A percentile compares a stretch with the other conserved stretches of the same genome.
phyloP scores from a whole-genome alignment of 2,888 invertebrate species.

The Drosophila paranaensis region DNA sequence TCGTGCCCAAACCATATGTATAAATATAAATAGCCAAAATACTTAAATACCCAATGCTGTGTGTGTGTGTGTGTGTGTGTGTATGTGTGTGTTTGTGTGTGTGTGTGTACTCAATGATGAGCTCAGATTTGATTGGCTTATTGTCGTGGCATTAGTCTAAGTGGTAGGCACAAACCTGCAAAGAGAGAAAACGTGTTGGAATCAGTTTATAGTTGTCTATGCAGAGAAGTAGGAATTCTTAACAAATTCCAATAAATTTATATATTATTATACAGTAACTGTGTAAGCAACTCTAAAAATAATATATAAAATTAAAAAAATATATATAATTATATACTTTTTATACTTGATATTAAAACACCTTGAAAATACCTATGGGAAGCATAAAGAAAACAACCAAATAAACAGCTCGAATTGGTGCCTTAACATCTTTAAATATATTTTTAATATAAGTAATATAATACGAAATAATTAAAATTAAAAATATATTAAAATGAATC shows the following conservation, averaged over 20 bases:
- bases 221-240: not conserved
- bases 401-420: not conserved
- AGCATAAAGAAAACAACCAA: no score
- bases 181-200: conserved; percentile 2
- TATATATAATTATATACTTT: not conserved
- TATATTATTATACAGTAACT: not conserved
- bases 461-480: not conserved
- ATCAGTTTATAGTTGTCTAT: not conserved
- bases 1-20: conserved; percentile 30
- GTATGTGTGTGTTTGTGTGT: not conserved
- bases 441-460: not conserved
- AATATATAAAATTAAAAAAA: not conserved
- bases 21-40: conserved; percentile 32
- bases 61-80: conserved; percentile 1
- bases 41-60: conserved; percentile 31
- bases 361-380: no score
- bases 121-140: conserved; percentile 41
- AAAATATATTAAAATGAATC: not conserved
- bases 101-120: conserved; percentile 35
- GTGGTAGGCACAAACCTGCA: conserved; percentile 23
- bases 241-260: not conserved
- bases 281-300: no score
- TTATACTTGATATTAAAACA: no score
- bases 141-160: conserved; percentile 16
- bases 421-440: not conserved